phyloP scores from a whole-genome alignment of 2,113 vertebrate genomes.

The Atrichornis clamosus region DNA sequence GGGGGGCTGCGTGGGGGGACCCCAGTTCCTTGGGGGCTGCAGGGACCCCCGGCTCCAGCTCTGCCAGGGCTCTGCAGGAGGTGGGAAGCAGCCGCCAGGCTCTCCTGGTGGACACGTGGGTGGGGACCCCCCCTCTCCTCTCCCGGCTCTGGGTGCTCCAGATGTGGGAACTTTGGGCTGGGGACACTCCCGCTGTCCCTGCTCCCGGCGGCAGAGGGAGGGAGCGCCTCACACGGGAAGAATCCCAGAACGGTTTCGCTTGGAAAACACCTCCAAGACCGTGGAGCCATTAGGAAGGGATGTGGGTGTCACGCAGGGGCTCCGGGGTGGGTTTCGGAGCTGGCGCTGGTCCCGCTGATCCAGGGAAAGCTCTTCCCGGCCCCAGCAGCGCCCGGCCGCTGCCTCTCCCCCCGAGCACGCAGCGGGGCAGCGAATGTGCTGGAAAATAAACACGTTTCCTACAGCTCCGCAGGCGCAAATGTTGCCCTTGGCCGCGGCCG shows the following conservation, averaged over 20 bases:
- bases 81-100: neutral
- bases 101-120: neutral
- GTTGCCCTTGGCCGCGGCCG: slow-evolving; percentile 52
- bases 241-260: neutral
- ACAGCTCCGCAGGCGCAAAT: neutral
- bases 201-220: neutral
- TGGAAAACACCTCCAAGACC: accelerated
- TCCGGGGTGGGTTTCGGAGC: neutral
- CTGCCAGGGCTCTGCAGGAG: accelerated
- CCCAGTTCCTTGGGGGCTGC: neutral
- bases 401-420: neutral
- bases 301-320: neutral
- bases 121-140: neutral
- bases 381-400: neutral
- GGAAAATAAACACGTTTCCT: neutral
- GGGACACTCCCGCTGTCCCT: neutral
- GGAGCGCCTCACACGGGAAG: accelerated
- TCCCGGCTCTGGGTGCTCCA: neutral
- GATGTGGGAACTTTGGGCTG: neutral
- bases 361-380: neutral
- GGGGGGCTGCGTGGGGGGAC: neutral
- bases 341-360: accelerated
- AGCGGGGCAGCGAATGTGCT: neutral
- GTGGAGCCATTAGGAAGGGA: accelerated
- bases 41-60: neutral